Evolutionary conservation across 2,113 vertebrate species (phyloP), one percentile per base, ranked within the genome.

Genomic region (Alligator sinensis): DNA sequence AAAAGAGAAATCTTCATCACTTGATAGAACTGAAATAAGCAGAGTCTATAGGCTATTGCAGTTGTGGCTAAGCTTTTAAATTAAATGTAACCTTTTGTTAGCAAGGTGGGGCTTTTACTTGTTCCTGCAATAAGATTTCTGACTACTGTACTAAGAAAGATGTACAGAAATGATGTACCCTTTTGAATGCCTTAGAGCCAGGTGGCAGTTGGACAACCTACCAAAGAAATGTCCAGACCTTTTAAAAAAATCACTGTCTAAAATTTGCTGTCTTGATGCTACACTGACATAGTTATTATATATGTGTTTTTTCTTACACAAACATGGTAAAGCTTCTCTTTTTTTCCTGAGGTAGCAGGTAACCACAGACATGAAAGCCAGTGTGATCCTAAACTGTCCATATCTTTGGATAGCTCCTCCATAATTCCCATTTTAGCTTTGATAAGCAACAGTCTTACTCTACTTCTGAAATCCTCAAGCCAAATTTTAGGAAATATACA

Each of bases 1-100:
- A 28, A 87, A 61, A 10, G 9, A 83, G 82, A 90, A 87, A 61
- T 62, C 38, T 80, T 2, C 54, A 72, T 76, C 54, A 12, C 11
- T 61, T 87, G 77, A 89, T 76, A 88, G 1, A 2, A 47, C 12
- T 54, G 57, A 95, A 78, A 92, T 78, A 93, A 82, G 25, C 13
- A 89, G 27, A 70, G 68, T 25, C 72, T 59, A 5, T 70, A 17
- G 10, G 21, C 59, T 78, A 81, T 13, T n/a, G 68, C 66, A 88
- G 22, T 6, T 72, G 47, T n/a, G 77, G 7, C 4, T 81, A 77
- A 93, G 2, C 27, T 87, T 6, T 76, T 90, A 77, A 93, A 72
- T 77, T 87, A 86, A 93, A 55, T 77, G 3, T 28, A 82, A 88
- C 17, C 30, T 87, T 78, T 70, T 59, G 27, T 72, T 66, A 81